Evolutionary conservation across 2,113 vertebrate genomes (phyloP).

Genomic region (Grammomys dolichurus): DNA sequence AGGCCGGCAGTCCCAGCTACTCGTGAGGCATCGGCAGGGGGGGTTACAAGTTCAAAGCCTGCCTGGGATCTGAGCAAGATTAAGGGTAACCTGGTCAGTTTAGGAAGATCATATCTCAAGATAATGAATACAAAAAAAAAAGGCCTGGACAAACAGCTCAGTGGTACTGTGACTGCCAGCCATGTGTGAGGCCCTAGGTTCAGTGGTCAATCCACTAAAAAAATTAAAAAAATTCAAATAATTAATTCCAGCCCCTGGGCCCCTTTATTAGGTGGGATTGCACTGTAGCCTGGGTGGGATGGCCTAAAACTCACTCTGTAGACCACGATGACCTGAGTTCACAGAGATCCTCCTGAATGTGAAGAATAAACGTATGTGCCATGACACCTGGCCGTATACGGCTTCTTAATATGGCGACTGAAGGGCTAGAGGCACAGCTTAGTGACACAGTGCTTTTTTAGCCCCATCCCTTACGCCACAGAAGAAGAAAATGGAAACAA

Average conservation of each 20-base stretch:
- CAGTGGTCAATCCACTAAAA: no score
- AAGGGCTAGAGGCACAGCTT: not conserved
- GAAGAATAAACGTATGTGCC: not conserved
- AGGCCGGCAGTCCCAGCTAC: not conserved
- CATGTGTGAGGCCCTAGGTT: not conserved
- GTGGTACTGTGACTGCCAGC: not conserved
- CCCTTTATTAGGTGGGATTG: not conserved
- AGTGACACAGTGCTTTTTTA: no score
- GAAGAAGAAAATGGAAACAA: no score
- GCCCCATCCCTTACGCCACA: not conserved
- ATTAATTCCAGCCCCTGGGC: not conserved
- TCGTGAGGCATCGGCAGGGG: not conserved
- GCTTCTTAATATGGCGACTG: slow-evolving; percentile 17
- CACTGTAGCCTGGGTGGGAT: no score
- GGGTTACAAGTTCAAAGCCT: not conserved
- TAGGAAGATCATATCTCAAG: not conserved
- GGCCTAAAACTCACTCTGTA: not conserved
- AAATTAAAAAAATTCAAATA: not conserved
- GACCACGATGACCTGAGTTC: not conserved
- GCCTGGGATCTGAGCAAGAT: not conserved
- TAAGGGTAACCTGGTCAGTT: not conserved
- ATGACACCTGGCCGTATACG: not conserved
- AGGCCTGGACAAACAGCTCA: not conserved
- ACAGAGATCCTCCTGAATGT: not conserved
- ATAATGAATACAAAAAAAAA: not conserved